Evolutionary conservation across 1,140 invertebrate species (phyloP).

Genomic region (Oreohelix idahoensis): DNA sequence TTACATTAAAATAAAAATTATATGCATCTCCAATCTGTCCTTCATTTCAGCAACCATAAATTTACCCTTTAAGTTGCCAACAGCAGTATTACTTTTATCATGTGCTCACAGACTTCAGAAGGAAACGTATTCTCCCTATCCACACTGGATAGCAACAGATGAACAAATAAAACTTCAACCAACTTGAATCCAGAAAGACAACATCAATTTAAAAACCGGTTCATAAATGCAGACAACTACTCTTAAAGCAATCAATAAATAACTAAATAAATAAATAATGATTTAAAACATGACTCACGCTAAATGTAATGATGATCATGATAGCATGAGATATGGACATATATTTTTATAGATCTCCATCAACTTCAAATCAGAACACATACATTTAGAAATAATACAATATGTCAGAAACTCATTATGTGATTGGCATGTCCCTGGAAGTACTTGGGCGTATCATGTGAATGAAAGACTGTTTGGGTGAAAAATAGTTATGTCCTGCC

Average conservation of each 20-base stretch:
- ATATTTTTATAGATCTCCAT: neutral
- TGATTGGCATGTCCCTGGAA: constrained; percentile 37
- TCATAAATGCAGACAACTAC: neutral
- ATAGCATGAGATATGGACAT: constrained; percentile 12
- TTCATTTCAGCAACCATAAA: neutral
- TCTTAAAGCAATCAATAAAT: neutral
- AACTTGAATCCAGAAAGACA: constrained; percentile 5
- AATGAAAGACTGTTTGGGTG: constrained; percentile 44
- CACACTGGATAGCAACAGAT: neutral
- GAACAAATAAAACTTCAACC: neutral
- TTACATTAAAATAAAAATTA: neutral
- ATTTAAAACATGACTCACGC: neutral
- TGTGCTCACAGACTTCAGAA: neutral
- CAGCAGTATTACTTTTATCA: neutral
- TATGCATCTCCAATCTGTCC: neutral
- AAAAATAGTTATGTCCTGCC: constrained; percentile 17
- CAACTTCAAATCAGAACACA: neutral
- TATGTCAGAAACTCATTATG: constrained; percentile 1
- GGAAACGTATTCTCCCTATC: neutral
- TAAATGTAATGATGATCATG: neutral
- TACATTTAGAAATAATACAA: constrained; percentile 4
- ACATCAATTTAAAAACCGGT: neutral
- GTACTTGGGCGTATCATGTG: constrained; percentile 28
- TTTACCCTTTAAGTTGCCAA: neutral
- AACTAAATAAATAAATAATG: constrained; percentile 10